Base-by-base conservation (phyloP, 2,888 invertebrate species). In the Ecliptopera silaceata region DNA sequence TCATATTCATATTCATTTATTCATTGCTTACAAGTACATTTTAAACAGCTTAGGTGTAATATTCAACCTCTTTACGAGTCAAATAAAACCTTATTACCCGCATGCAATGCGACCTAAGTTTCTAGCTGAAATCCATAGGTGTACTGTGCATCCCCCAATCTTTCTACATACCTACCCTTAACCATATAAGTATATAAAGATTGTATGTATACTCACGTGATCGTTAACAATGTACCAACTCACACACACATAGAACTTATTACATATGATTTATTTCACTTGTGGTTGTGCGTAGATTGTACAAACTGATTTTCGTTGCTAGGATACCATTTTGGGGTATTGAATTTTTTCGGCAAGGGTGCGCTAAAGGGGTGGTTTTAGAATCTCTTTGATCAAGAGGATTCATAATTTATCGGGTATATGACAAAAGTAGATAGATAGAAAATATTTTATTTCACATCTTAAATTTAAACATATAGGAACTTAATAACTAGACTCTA, bases 261-360 rank as follows among this genome's bases (percentile, higher is more conserved):
- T 70, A 75, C 72, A 71, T 76, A 63, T 78, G 79, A 76, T 74
- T 75, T 77, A 75, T 76, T 66, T 63, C 69, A 65, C 66, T 64
- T 67, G 69, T 78, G 79, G 66, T 64, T 67, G 69, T 78, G 79
- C 79, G 79, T 80, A 75, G 64, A 61, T 65, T 47, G 59, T 74
- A 72, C 72, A 63, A 69, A 72, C 73, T 63, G 58, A 47, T 48
- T 47, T 63, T 32, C 60, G 82, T 82, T 80, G 82, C 82, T 64
- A 66, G 49, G 82, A 59, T 59, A 81, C 81, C 61, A 58, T 70
- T 70, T 59, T 31, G 42, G 45, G 45, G 44, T 52, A 48, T 31
- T 34, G 44, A 22, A 22, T 22, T 31, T 42, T 22, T 41, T 18
- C 12, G 22, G 22, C 5, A n/a, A 12, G 12, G 22, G 22, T 4